phyloP scores from a whole-genome alignment of 2,113 vertebrate species.

The Datnioides undecimradiatus region DNA sequence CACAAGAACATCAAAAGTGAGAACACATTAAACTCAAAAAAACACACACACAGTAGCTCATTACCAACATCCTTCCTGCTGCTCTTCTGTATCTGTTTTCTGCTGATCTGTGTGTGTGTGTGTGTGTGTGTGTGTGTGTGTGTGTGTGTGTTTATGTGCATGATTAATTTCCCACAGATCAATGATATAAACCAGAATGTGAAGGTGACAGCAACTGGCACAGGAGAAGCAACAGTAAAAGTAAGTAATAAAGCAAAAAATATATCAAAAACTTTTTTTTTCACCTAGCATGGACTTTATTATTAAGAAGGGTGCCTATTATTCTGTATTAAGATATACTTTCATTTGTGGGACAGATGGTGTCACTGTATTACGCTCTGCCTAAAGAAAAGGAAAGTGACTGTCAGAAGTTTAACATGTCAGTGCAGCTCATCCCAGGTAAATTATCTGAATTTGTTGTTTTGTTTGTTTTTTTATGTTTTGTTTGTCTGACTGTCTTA shows the following conservation, averaged over 20 bases:
- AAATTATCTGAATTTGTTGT: not conserved
- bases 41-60: not conserved
- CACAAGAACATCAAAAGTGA: not conserved
- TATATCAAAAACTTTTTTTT: too few species aligned
- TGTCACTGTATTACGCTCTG: slow-evolving; percentile 83
- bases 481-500: not conserved
- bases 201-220: slow-evolving; percentile 81
- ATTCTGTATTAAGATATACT: not conserved
- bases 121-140: not conserved
- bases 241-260: too few species aligned
- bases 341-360: not conserved
- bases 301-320: too few species aligned
- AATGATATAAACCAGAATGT: slow-evolving; percentile 80
- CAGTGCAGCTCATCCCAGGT: slow-evolving; percentile 73
- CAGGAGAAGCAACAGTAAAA: slow-evolving; percentile 83
- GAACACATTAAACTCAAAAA: not conserved
- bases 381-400: slow-evolving; percentile 69
- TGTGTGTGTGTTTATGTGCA: not conserved
- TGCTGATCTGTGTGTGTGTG: not conserved
- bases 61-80: not conserved
- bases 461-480: not conserved
- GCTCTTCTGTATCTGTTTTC: too few species aligned
- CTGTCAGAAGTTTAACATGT: slow-evolving; percentile 86
- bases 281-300: too few species aligned
- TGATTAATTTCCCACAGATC: slow-evolving; percentile 53